Evolutionary conservation across 53 echinoderm and acorn worm species (phyloP).

Genomic region (Astropecten irregularis): DNA sequence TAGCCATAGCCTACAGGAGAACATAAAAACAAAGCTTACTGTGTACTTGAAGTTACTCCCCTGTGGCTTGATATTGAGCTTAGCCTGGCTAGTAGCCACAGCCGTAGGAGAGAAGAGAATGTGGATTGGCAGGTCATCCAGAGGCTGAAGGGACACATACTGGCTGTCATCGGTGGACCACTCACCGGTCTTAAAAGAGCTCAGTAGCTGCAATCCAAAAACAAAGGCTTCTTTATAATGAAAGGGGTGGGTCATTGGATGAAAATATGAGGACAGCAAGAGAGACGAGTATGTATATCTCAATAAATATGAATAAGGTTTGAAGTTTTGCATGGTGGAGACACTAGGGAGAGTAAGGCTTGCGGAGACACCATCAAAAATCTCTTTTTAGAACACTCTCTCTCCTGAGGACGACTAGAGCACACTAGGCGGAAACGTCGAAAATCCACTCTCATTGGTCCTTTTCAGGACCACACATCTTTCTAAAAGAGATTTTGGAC

Average conservation of each 20-base stretch:
- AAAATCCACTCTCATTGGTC: no score
- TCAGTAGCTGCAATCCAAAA: slow-evolving; percentile 66
- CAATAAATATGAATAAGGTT: no score
- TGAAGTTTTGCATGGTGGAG: no score
- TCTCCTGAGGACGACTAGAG: no score
- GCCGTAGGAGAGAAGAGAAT: slow-evolving; percentile 72
- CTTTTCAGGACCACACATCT: no score
- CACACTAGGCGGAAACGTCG: no score
- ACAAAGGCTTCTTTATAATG: background rate
- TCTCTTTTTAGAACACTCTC: no score
- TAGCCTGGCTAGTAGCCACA: slow-evolving; percentile 57
- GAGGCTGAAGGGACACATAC: slow-evolving; percentile 68
- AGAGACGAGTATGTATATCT: background rate
- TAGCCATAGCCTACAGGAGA: background rate
- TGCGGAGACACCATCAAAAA: no score
- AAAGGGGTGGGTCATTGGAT: no score
- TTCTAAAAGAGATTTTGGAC: no score
- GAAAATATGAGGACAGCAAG: background rate
- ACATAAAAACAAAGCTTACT: slow-evolving; percentile 46
- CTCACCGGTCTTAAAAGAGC: slow-evolving; percentile 59
- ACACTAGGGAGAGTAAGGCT: no score
- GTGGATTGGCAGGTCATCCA: slow-evolving; percentile 67
- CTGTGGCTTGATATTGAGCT: slow-evolving; percentile 75
- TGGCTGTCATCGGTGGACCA: slow-evolving; percentile 65
- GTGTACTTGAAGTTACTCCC: slow-evolving; percentile 70